phyloP scores from a whole-genome alignment of 2,888 invertebrate species.

The Bellardia bayeri region DNA sequence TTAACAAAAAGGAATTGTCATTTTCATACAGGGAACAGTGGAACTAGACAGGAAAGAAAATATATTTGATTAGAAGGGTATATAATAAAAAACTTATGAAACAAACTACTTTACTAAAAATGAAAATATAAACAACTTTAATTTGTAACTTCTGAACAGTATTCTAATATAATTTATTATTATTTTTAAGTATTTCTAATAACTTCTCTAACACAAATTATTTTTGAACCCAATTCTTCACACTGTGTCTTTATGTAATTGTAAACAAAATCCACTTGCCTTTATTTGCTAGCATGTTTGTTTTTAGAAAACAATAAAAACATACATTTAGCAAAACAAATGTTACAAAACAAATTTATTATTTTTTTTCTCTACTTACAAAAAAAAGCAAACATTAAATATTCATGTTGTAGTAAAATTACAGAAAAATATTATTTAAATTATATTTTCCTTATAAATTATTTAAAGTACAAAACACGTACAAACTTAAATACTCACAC shows the following conservation, averaged over 20 bases:
- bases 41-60: not conserved
- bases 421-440: not conserved
- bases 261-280: not conserved
- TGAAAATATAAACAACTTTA: too few species aligned
- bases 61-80: not conserved
- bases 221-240: not conserved
- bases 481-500: not conserved
- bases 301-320: conserved; percentile 20
- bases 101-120: not conserved
- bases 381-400: not conserved
- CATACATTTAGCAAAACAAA: not conserved
- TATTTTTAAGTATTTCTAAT: not conserved
- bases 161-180: too few species aligned
- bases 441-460: conserved; percentile 14
- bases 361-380: not conserved
- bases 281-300: conserved; percentile 11
- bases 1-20: conserved; percentile 53
- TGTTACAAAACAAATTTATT: not conserved
- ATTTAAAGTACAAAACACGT: not conserved
- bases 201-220: not conserved
- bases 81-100: too few species aligned
- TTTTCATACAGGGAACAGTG: conserved; percentile 35
- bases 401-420: not conserved
- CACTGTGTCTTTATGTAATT: conserved; percentile 22
- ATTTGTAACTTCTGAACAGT: too few species aligned